Base-by-base conservation (phyloP, 2,888 invertebrate genomes). In the Thereva nobilitata region DNA sequence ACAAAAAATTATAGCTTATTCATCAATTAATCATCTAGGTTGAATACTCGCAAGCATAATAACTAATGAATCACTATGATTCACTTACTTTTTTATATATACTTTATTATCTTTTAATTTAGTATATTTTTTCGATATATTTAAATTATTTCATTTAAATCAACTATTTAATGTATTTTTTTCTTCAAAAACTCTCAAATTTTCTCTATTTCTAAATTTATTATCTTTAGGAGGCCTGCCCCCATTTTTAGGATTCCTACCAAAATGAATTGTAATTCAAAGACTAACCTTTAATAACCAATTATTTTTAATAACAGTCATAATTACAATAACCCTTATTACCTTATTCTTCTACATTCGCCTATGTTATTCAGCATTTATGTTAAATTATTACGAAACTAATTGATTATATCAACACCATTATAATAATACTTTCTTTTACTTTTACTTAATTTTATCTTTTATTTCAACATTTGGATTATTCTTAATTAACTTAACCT, bases 21-120 rank as follows among this genome's bases (percentile, higher is more conserved):
- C 87, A 0, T 87, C 87, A 0, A 86, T 87, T 81, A 86, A 86
- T 77, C 86, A 87, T 76, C 76, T 86, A 79, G 82, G 85, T 0
- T 87, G 87, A 83, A 83, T 86, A 79, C 54, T 85, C 71, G 73
- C 77, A 37, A 74, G 82, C 0, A 75, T 84, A 75, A 74, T 81
- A 76, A 80, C 82, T 72, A 83, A 78, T 71, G 80, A 83, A 81
- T 79, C 76, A 70, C 73, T 83, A 77, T 83, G 82, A 81, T 67
- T 82, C 68, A 77, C 80, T 73, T 84, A 83, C 76, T 82, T 83
- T 74, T 5, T 76, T 50, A 76, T 82, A 72, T 85, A 84, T 78
- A 75, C 76, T 34, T 78, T 84, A 73, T 75, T 84, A 77, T 81
- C 81, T 68, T 73, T 80, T 68, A 78, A 78, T 73, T 77, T 85